A percentile compares a stretch with the other conserved stretches of the same genome.
These are phyloP conservation scores for Oscheius sp. DNA, from an alignment of 2,888 invertebrate species.

Conservation along the genomic window DNA sequence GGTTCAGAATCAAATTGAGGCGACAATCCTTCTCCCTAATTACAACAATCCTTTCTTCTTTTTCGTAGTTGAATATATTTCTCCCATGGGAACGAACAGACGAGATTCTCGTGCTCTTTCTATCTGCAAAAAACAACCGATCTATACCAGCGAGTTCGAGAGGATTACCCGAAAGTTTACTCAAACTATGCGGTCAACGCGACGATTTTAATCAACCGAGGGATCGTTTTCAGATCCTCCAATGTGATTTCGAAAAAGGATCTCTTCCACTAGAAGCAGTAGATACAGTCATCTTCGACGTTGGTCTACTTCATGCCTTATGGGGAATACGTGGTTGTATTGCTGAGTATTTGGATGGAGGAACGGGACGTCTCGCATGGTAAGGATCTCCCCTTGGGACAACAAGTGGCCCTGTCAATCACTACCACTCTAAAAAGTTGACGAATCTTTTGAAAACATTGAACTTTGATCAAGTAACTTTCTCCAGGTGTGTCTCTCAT, in stretches of 20 bases:
- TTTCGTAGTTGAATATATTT: too few relatives aligned
- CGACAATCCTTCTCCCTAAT: slow-evolving; percentile 8
- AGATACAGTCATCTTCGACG: slow-evolving; percentile 63
- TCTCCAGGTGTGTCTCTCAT: slow-evolving; percentile 51
- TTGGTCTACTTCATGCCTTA: slow-evolving; percentile 62
- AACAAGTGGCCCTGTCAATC: slow-evolving; percentile 9
- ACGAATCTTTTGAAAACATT: too few relatives aligned
- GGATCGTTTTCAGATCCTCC: slow-evolving; percentile 57
- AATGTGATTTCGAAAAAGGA: slow-evolving; percentile 62
- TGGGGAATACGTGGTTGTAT: slow-evolving; percentile 68
- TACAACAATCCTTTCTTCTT: slow-evolving; percentile 1
- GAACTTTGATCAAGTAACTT: slow-evolving; percentile 10
- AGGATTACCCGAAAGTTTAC: slow-evolving; percentile 9
- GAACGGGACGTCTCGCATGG: slow-evolving; percentile 48
- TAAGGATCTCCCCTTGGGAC: not conserved
- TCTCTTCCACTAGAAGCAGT: slow-evolving; percentile 56
- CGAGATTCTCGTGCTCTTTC: not conserved
- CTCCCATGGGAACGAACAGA: not conserved
- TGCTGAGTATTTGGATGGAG: slow-evolving; percentile 67
- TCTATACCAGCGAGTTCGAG: not conserved
- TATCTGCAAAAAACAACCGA: not conserved
- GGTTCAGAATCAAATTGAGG: slow-evolving; percentile 16
- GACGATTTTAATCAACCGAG: not conserved
- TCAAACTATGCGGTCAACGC: slow-evolving; percentile 13
- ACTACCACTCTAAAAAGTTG: slow-evolving; percentile 32